Percentiles rank a stretch among this genome's conserved stretches.
Evolutionary conservation across 2,888 invertebrate species (phyloP).

Genomic region (Lasioglossum zephyrum): DNA sequence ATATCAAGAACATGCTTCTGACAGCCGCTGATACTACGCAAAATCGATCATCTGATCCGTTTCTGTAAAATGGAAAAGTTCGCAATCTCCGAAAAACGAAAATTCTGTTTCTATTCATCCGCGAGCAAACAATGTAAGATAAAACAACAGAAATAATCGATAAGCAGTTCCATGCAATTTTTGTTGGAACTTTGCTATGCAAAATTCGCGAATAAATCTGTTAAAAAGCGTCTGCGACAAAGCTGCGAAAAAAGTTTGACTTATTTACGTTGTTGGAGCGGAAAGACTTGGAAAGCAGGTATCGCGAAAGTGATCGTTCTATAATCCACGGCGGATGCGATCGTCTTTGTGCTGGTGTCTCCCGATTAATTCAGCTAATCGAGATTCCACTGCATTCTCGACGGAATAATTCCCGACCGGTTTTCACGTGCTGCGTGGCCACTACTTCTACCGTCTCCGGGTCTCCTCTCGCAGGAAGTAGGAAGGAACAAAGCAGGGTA

Average conservation of each 20-base stretch:
- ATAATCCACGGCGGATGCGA: background rate
- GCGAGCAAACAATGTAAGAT: background rate
- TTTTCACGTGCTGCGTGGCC: conserved; percentile 49
- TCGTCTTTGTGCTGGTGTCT: background rate
- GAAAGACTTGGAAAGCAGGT: background rate
- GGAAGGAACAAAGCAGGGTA: conserved; percentile 57
- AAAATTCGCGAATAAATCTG: background rate
- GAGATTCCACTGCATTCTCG: conserved; percentile 23
- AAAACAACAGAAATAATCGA: background rate
- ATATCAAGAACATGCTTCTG: background rate
- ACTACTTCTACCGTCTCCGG: conserved; percentile 63
- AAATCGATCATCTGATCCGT: background rate
- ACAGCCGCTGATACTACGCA: background rate
- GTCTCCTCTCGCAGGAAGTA: conserved; percentile 53
- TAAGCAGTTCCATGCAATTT: background rate
- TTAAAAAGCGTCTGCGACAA: background rate
- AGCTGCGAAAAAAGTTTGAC: background rate
- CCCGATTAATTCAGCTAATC: conserved; percentile 13
- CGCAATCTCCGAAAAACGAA: background rate
- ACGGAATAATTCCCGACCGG: conserved; percentile 56
- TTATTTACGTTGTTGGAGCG: background rate
- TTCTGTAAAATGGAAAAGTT: background rate
- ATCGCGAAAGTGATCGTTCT: background rate
- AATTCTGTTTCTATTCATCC: background rate
- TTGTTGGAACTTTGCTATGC: background rate